Evolutionary conservation across 2,888 invertebrate genomes (phyloP), one percentile per base, ranked within the genome.

Genomic region (Machimus rusticus): DNA sequence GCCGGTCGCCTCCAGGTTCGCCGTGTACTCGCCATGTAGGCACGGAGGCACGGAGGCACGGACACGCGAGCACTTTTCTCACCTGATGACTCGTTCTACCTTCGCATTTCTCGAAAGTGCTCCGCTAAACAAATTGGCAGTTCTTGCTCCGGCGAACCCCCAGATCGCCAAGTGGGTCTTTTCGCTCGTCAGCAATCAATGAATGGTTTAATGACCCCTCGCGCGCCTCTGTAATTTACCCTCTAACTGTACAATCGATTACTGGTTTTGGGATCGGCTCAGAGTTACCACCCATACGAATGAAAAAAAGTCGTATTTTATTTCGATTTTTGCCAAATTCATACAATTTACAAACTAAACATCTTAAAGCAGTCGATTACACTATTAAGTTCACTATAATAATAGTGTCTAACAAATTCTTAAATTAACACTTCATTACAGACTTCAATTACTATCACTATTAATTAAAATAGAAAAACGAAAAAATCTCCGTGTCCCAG

Each of bases 201-300:
- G 79, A 51, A 79, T 46, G 51, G 79, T 55, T 55, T 79, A 79
- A 79, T 79, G 79, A 79, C 79, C 79, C 12, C n/a, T 46, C 5
- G 14, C 23, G 79, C 46, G 31, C 16, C 28, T 51, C 39, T 37
- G 51, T 79, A 79, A 79, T 46, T 51, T 79, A 19, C 79, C 31
- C 51, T 28, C 28, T 79, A 79, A 79, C 79, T 79, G 79, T 79
- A 55, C 14, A 79, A 79, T 79, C 79, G 79, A 79, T 79, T 79
- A 79, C 31, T 78, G 12, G 51, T 46, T 9, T 28, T 46, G 51
- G n/a, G 9, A 6, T 79, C 14, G 23, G 51, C 14, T 31, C 0
- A 16, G 4, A 46, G 4, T 14, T 46, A 46, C 43, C 43, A 46
- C 43, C 43, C 14, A 16, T 46, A 46, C 43, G n/a, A n/a, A n/a